Conservation (phyloP, 2,888 invertebrate genomes). For the Pseudococcus longispinus region DNA sequence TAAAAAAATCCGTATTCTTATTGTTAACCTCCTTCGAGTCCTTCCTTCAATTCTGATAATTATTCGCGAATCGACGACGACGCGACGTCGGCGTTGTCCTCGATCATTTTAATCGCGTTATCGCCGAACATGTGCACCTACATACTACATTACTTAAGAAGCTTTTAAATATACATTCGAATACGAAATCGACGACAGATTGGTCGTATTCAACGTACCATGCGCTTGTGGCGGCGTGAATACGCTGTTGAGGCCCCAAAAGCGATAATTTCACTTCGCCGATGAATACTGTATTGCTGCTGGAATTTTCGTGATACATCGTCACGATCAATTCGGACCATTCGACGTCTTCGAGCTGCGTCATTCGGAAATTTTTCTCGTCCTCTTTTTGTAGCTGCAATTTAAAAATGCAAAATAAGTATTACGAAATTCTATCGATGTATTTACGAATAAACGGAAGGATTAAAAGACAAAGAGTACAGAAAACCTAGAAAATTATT, state of each 20-base stretch:
- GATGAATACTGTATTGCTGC: constrained; percentile 81
- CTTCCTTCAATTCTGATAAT: not conserved
- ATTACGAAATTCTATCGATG: not conserved
- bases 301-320: constrained; percentile 84
- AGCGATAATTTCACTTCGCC: constrained; percentile 86
- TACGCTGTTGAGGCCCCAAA: constrained; percentile 71
- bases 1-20: not conserved
- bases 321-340: constrained; percentile 82
- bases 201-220: constrained; percentile 69
- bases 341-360: constrained; percentile 61
- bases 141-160: not conserved
- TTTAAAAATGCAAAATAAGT: not conserved
- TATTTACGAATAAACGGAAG: too few species aligned
- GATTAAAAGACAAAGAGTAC: not conserved
- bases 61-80: not conserved
- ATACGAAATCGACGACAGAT: too few species aligned
- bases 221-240: constrained; percentile 71
- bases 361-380: constrained; percentile 19
- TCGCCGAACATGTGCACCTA: too few species aligned
- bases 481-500: too few species aligned
- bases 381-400: constrained; percentile 37
- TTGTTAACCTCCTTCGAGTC: too few species aligned
- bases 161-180: not conserved
- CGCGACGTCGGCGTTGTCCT: not conserved
- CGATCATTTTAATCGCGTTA: too few species aligned